Conservation (phyloP, 2,797 vertebrate species). For the Thaleichthys pacificus region DNA sequence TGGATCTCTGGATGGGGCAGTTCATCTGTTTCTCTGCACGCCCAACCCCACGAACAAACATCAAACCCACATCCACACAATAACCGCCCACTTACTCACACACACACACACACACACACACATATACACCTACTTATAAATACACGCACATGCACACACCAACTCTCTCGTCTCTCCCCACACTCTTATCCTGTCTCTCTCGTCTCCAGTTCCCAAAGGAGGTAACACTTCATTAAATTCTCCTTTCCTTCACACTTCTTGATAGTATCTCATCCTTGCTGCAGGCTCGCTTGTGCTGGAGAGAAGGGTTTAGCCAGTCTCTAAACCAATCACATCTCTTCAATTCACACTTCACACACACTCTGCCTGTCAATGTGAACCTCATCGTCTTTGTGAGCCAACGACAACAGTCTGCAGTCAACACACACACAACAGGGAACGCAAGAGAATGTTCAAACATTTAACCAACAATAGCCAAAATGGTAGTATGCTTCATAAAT, state of each 20-base stretch:
- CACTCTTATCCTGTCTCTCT: background rate
- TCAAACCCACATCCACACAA: too few relatives aligned
- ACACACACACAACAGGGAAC: background rate
- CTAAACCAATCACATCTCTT: conserved; percentile 29
- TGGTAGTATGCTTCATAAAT: background rate
- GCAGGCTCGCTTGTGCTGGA: background rate
- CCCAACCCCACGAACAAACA: background rate
- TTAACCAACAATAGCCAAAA: too few relatives aligned
- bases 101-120: conserved; percentile 3
- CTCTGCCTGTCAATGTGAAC: background rate
- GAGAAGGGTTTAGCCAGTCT: background rate
- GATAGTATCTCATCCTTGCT: conserved; percentile 1
- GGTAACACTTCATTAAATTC: conserved; percentile 29
- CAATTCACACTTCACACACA: conserved; percentile 15
- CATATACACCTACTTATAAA: background rate
- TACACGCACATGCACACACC: conserved; percentile 8
- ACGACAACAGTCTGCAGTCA: too few relatives aligned
- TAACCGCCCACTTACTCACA: background rate
- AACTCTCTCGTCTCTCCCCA: background rate
- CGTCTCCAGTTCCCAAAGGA: conserved; percentile 7
- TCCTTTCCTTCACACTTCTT: conserved; percentile 15
- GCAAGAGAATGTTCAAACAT: background rate
- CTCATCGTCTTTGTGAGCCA: too few relatives aligned
- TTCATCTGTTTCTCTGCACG: background rate
- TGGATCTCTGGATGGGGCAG: background rate